A percentile compares a stretch with the other conserved stretches of the same genome.
Conservation (phyloP, 2,888 invertebrate genomes). For the Heteropelma amictum region DNA sequence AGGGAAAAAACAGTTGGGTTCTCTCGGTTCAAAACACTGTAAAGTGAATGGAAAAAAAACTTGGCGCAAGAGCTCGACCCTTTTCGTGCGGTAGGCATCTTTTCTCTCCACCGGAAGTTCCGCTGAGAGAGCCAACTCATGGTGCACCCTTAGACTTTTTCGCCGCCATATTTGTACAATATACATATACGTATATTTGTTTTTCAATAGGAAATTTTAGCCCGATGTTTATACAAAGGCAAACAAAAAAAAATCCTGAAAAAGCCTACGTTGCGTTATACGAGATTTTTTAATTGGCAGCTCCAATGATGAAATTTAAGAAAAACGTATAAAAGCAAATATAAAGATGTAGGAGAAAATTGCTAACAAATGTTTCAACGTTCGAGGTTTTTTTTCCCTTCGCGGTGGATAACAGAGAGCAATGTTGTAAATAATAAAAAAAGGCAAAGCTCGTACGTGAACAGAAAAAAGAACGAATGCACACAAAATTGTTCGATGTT, state of each 20-base stretch:
- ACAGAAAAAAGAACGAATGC: neutral
- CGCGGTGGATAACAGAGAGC: too few species aligned
- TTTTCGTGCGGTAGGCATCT: neutral
- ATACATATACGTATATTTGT: neutral
- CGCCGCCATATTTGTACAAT: neutral
- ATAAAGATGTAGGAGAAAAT: neutral
- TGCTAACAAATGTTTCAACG: conserved; percentile 1
- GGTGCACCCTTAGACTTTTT: conserved; percentile 8
- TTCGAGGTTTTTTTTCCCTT: neutral
- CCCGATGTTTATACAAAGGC: too few species aligned
- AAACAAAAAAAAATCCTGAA: neutral
- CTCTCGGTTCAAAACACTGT: neutral
- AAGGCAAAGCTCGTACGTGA: too few species aligned
- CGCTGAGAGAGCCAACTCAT: conserved; percentile 1
- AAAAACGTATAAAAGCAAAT: neutral
- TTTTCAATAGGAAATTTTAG: neutral
- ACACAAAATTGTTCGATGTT: neutral
- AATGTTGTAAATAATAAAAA: too few species aligned
- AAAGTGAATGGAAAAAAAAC: neutral
- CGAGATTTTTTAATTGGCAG: conserved; percentile 17
- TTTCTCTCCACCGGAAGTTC: conserved; percentile 9
- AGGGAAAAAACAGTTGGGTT: neutral
- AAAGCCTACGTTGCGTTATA: neutral
- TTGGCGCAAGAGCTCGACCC: neutral
- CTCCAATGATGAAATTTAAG: neutral